These are phyloP conservation scores for Rafetus swinhoei DNA, from an alignment of 2,113 vertebrate genomes.

Conservation along the genomic window DNA sequence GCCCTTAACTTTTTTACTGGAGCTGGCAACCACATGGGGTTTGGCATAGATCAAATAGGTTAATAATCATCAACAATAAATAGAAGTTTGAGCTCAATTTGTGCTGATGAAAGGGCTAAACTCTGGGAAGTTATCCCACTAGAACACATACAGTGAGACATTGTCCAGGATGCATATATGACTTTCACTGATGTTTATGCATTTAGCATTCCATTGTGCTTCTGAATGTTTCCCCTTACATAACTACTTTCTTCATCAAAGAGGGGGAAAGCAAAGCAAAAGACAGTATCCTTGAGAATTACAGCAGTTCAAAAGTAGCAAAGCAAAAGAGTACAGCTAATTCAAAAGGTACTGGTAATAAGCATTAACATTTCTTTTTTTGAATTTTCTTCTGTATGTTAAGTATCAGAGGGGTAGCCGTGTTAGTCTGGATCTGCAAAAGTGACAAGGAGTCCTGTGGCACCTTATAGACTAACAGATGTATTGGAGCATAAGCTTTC, in stretches of 20 bases:
- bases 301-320: slow-evolving; percentile 45
- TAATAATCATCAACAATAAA: neutral
- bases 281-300: slow-evolving; percentile 1
- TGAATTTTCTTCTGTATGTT: slow-evolving; percentile 3
- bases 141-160: neutral
- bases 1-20: neutral
- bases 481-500: too few relatives aligned
- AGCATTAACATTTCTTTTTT: slow-evolving; percentile 22
- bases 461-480: too few relatives aligned
- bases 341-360: slow-evolving; percentile 28
- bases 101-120: neutral
- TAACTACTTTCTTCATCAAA: neutral
- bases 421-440: too few relatives aligned
- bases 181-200: slow-evolving; percentile 19
- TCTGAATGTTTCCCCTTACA: neutral
- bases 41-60: neutral
- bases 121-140: neutral
- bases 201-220: neutral
- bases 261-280: neutral
- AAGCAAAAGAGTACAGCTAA: slow-evolving; percentile 14
- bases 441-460: too few relatives aligned
- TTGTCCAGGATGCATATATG: neutral
- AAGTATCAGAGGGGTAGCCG: too few relatives aligned
- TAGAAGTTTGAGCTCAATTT: neutral
- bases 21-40: neutral